These are phyloP conservation scores for Sicus ferrugineus DNA, from an alignment of 2,888 invertebrate species.

Conservation along the genomic window DNA sequence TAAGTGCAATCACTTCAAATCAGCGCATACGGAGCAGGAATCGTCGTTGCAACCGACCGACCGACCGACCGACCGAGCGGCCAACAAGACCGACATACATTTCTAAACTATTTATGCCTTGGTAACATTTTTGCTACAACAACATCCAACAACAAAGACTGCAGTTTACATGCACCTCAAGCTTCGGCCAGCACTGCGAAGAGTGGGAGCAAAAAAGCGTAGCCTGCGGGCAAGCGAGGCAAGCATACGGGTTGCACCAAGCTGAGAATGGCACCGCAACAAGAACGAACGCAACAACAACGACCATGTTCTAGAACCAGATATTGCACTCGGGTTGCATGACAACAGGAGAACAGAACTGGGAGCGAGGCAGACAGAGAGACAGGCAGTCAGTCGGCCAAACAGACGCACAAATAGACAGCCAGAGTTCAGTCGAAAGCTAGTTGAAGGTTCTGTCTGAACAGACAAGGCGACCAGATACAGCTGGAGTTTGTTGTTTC, in stretches of 20 bases:
- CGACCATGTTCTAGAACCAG: conserved; percentile 10
- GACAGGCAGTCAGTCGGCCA: background rate
- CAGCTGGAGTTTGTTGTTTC: conserved; percentile 5
- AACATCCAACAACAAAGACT: background rate
- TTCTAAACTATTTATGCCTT: conserved; percentile 9
- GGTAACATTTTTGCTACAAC: conserved; percentile 28
- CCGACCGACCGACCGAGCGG: background rate
- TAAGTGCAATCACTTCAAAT: background rate
- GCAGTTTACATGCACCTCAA: conserved; percentile 20
- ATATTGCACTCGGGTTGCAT: conserved; percentile 12
- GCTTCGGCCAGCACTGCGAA: background rate
- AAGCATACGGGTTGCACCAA: conserved; percentile 12
- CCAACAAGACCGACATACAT: too few species aligned
- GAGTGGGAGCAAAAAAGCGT: background rate
- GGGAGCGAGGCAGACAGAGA: background rate
- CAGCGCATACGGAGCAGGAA: background rate
- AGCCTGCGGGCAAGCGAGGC: background rate
- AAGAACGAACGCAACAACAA: conserved; percentile 8
- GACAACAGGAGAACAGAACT: background rate
- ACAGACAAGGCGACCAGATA: too few species aligned
- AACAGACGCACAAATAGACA: background rate
- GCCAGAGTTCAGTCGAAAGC: too few species aligned
- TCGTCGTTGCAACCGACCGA: background rate
- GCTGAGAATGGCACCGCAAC: background rate
- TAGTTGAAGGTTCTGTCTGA: too few species aligned